Base-by-base conservation (phyloP, 2,888 invertebrate species). In the Ornithoptera alexandrae region DNA sequence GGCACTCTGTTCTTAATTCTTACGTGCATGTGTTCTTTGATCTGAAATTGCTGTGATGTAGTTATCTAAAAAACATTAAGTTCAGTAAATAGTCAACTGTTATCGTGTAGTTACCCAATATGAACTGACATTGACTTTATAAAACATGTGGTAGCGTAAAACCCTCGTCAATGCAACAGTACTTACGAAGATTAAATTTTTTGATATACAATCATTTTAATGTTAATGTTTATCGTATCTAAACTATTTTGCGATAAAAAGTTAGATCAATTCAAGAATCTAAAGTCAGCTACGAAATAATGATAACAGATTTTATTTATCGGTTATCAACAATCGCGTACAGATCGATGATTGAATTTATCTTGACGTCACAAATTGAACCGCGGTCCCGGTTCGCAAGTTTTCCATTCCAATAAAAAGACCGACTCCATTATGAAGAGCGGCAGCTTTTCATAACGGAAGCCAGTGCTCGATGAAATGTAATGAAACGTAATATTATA, bases 341-440 rank as follows among this genome's bases (percentile, higher is more conserved):
- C 62, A 73, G 72, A 78, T 77, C 75, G 75, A 79, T 77, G 78
- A 62, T 74, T 70, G 70, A 66, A 71, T 73, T 73, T 75, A 75
- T 75, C 72, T 74, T 76, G 75, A 75, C 75, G 76, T 75, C 75
- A 75, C 62, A 65, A 71, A 64, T 69, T 70, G 65, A 62, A 22
- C 56, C 46, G 59, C 1, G 20, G 53, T 30, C 50, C 59, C 3
- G 36, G 62, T 62, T 46, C 24, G 59, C 42, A 53, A 65, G 61
- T 61, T 65, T 69, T 69, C 61, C 42, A 69, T 61, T 61, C 36
- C 53, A 61, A 65, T 65, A 69, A 56, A 69, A 57, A 30, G 36
- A 42, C 42, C 53, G 57, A 50, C 30, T 30, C 30, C 30, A 30
- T 30, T 30, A 30, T 30, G 30, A 30, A 30, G 6, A 63, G 62